Conservation (phyloP, 2,888 invertebrate genomes). For the Ryuthela nishihirai region DNA sequence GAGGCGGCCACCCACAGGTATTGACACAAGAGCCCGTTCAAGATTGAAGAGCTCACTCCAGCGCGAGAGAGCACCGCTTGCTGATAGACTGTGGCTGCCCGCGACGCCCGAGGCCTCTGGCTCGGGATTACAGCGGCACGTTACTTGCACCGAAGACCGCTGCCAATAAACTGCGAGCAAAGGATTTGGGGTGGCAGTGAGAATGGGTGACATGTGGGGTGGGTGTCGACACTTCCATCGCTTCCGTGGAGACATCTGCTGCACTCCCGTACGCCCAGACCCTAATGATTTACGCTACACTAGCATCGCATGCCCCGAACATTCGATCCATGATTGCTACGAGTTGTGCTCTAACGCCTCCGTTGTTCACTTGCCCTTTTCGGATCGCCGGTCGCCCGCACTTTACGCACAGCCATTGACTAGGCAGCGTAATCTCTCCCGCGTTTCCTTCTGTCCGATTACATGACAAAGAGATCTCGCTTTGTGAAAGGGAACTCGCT, state of each 20-base stretch:
- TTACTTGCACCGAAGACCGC: constrained; percentile 12
- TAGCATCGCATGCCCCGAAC: constrained; percentile 14
- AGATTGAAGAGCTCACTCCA: neutral
- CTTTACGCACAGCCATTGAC: too few relatives aligned
- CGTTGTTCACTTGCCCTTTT: too few relatives aligned
- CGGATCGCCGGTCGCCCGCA: too few relatives aligned
- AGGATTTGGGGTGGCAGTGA: constrained; percentile 16
- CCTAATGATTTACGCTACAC: constrained; percentile 36
- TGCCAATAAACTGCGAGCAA: constrained; percentile 34
- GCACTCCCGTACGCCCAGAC: constrained; percentile 29
- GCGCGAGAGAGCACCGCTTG: neutral
- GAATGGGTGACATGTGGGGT: too few relatives aligned
- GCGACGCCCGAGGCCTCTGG: too few relatives aligned
- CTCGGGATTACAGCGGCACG: constrained; percentile 15
- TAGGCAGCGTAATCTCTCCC: too few relatives aligned
- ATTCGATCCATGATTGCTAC: constrained; percentile 17
- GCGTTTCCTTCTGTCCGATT: too few relatives aligned
- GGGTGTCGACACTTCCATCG: too few relatives aligned
- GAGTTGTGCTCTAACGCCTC: too few relatives aligned
- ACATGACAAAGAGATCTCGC: too few relatives aligned
- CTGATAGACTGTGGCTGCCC: neutral
- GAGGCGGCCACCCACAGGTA: constrained; percentile 17
- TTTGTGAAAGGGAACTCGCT: too few relatives aligned
- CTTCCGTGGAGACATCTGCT: constrained; percentile 33
- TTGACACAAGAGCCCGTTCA: constrained; percentile 20